Evolutionary conservation across 2,888 invertebrate species (phyloP).

Genomic region (Idaea biselata): DNA sequence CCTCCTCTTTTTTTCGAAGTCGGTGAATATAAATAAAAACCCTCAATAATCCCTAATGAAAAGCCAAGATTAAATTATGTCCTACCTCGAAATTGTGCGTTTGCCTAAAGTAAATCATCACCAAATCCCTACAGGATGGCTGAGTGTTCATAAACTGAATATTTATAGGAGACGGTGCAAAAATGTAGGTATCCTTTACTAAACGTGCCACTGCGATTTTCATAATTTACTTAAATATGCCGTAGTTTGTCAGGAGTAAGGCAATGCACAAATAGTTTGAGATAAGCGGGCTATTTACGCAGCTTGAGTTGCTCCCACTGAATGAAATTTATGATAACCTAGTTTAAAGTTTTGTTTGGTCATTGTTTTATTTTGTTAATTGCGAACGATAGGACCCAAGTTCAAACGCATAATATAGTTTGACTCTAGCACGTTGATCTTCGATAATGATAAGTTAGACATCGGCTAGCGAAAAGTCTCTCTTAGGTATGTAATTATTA

Average conservation of each 20-base stretch:
- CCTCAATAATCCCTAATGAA: not conserved
- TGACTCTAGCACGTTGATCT: no score
- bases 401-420: no score
- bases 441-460: no score
- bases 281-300: slow-evolving; percentile 1
- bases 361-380: not conserved
- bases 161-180: slow-evolving; percentile 51
- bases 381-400: no score
- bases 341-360: not conserved
- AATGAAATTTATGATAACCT: not conserved
- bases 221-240: slow-evolving; percentile 61
- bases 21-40: no score
- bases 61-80: not conserved
- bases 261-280: slow-evolving; percentile 1
- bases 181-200: slow-evolving; percentile 37
- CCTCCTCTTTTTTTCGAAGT: no score
- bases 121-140: slow-evolving; percentile 49
- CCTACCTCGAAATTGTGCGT: slow-evolving; percentile 28
- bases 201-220: slow-evolving; percentile 50
- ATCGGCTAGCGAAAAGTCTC: no score
- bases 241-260: slow-evolving; percentile 40
- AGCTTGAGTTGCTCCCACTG: not conserved
- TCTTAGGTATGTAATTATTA: no score
- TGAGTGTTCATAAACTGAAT: slow-evolving; percentile 61
- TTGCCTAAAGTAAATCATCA: slow-evolving; percentile 45